Base-by-base conservation (phyloP, 2,888 invertebrate genomes). In the Idaea aversata region DNA sequence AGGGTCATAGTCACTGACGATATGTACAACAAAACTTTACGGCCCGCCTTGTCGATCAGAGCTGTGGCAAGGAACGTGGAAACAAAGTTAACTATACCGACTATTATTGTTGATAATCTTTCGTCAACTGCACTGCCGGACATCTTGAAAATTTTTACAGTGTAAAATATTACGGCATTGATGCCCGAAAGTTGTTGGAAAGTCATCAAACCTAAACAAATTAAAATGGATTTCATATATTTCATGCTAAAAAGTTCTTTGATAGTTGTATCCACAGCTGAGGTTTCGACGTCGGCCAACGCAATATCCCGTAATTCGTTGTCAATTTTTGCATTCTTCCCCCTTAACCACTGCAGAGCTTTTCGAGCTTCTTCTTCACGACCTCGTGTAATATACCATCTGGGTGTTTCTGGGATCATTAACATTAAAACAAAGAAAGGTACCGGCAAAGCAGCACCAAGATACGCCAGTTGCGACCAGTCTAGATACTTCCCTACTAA, bases 171-270 rank as follows among this genome's bases (percentile, higher is more conserved):
- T 64, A 99, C 97, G 5, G 98, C 98, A 87, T 99, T 99, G 75
- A 99, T 98, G 34, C 99, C 99, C 69, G 97, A 97, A 79, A 98
- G 88, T 85, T 99, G 99, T 88, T 99, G 99, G 91, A 99, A 98
- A 71, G 97, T 95, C 98, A 99, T 99, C 63, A 99, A 93, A 0
- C 97, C 97, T 66, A 98, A 87, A 3, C 96, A 96, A 72, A 98
- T 97, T 25, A 95, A 87, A 66, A 99, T 91, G 0, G 98, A 97
- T 80, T 96, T 96, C 72, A 96, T 87, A 78, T 98, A 96, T 73
- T 94, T 95, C 59, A 94, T 94, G 65, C 93, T 94, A 68, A 96
- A 94, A 25, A 98, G 90, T 80, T 97, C 97, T 65, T 92, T 82
- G 64, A 95, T 76, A 13, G 92, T 91, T 25, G 95, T 94, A 89